Base-by-base conservation (phyloP, 2,113 vertebrate species). In the Cheilinus undulatus region DNA sequence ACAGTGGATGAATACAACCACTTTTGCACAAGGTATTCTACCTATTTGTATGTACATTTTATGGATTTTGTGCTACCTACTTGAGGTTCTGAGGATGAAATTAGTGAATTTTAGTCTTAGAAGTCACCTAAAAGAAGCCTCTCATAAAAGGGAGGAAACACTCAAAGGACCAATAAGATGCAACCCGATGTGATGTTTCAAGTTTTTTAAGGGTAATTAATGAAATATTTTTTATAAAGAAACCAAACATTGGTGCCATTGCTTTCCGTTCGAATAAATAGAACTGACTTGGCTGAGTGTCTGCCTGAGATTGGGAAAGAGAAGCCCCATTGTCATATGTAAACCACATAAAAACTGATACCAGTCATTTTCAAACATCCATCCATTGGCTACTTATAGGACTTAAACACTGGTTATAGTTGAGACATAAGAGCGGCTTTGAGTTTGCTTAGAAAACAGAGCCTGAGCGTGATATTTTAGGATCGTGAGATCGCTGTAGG, bases 401-500 rank as follows among this genome's bases (percentile, higher is more conserved):
- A 46, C 70, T 68, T 87, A 88, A 89, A 84, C 73, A 87, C 34
- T 26, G 78, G 73, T 80, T 87, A 42, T 66, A 68, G 63, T 67
- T 65, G 14, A 69, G 73, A 60, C 40, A 72, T 68, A 65, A 80
- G 36, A 69, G 40, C 36, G 42, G 38, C 45, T 59, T 58, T 61
- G 36, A 40, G 49, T 73, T 72, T 61, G 60, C 82, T 53, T 53
- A n/a, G 72, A 73, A 85, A 85, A 74, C 28, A 62, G 80, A 71
- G 76, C 58, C 63, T 69, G 45, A 60, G 20, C 32, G 7, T 40
- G 82, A 78, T 88, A 88, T 90, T 91, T 89, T 86, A 9, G 40
- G 64, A 36, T 27, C 1, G 32, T 53, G 82, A 84, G 68, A 71
- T 84, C 61, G 30, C 72, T 68, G 67, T 79, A 74, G 85, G 86